Evolutionary conservation across 2,888 invertebrate genomes (phyloP), one percentile per base, ranked within the genome.

Genomic region (Cetonia aurata): DNA sequence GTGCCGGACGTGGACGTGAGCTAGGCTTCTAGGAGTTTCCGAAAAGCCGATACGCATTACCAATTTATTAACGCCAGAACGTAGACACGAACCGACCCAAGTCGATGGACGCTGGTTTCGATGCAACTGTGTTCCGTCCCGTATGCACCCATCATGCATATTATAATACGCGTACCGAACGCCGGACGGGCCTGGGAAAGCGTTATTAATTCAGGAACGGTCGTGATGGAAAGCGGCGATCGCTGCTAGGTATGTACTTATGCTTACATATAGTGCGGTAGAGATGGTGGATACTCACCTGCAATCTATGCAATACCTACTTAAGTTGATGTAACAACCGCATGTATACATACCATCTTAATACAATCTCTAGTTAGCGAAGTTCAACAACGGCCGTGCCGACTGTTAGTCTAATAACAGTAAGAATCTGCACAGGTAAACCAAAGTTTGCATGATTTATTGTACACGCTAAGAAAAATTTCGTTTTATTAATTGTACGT

Each of bases 191-290:
- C 37, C 37, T 37, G 52, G 17, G 52, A 57, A n/a, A 13, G 37
- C 42, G 57, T 42, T 57, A 57, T 17, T 57, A 57, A 57, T 57
- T 41, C 57, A 57, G 42, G 10, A 17, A 25, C 19, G 42, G 25
- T 25, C 52, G 12, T 52, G 25, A 37, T 37, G 37, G 37, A 37
- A 37, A 37, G 37, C 37, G 37, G 37, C 37, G 37, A n/a, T 25
- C 48, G 59, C 71, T 56, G 46, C 71, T 19, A 9, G 57, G 31
- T 41, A 60, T 37, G 25, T 44, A 42, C 50, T 42, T 67, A 48
- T 25, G 13, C 46, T 31, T 19, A 48, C 10, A 46, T 44, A 19
- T 53, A 33, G 25, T 25, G 33, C 13, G 9, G 15, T 55, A 33
- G n/a, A 17, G 55, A 55, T 19, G 55, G 25, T 55, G 12, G 12